Conservation (phyloP, 2,113 vertebrate genomes). For the Burhinus oedicnemus region DNA sequence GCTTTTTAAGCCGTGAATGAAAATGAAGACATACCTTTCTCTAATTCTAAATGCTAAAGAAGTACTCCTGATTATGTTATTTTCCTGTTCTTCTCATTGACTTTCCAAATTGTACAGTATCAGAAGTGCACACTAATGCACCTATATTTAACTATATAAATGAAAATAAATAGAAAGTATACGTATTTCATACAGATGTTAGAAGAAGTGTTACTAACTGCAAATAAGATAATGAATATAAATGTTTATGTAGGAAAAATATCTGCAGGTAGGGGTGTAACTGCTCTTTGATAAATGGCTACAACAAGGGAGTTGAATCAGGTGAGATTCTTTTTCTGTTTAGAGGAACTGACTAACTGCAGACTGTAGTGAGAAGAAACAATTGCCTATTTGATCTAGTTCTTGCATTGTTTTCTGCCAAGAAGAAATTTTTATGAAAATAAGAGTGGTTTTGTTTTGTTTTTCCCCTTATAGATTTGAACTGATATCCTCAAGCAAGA, state of each 20-base stretch:
- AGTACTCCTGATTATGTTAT: neutral
- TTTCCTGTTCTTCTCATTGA: neutral
- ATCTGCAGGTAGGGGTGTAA: neutral
- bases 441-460: neutral
- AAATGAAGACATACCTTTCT: neutral
- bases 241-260: neutral
- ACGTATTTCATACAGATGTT: fast-evolving
- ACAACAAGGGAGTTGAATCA: neutral
- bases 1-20: neutral
- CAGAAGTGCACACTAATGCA: neutral
- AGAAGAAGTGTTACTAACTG: neutral
- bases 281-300: neutral
- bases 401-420: neutral
- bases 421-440: neutral
- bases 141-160: neutral
- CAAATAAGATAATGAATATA: neutral
- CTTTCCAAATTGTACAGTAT: neutral
- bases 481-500: neutral
- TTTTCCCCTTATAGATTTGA: neutral
- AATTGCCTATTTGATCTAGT: neutral
- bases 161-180: neutral
- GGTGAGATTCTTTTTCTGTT: neutral
- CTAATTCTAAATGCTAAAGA: neutral
- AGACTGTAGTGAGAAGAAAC: neutral
- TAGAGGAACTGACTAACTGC: neutral